A percentile compares a stretch with the other conserved stretches of the same genome.
phyloP scores from a whole-genome alignment of 2,888 invertebrate species.

The Drosophila seclusa region DNA sequence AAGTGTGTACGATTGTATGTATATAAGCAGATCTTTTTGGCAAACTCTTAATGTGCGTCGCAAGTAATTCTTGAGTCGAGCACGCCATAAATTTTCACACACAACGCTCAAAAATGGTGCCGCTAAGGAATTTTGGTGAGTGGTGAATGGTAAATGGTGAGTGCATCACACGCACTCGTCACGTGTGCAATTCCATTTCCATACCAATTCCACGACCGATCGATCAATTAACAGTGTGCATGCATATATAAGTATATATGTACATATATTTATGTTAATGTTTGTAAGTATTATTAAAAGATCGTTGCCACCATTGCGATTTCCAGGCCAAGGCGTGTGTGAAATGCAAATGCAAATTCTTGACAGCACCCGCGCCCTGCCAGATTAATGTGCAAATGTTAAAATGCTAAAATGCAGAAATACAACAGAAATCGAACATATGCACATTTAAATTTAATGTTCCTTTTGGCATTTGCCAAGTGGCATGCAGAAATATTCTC shows the following conservation, averaged over 20 bases:
- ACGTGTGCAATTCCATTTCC: constrained; percentile 64
- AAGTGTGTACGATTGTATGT: background rate
- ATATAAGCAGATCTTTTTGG: constrained; percentile 40
- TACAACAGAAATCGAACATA: constrained; percentile 29
- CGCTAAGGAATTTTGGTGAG: constrained; percentile 56
- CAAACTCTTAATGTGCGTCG: constrained; percentile 59
- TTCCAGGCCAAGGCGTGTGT: constrained; percentile 78
- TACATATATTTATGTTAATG: constrained; percentile 22
- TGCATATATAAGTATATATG: constrained; percentile 6
- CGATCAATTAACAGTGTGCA: constrained; percentile 54
- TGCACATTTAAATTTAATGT: constrained; percentile 41
- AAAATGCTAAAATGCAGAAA: constrained; percentile 25
- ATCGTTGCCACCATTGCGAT: constrained; percentile 67
- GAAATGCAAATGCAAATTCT: constrained; percentile 67
- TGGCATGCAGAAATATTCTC: constrained; percentile 35
- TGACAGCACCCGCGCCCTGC: constrained; percentile 66
- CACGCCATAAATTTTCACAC: constrained; percentile 70
- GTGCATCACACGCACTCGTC: constrained; percentile 64
- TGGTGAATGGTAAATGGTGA: constrained; percentile 45
- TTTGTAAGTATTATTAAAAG: constrained; percentile 50
- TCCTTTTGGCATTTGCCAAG: constrained; percentile 39
- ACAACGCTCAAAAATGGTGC: constrained; percentile 47
- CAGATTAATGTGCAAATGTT: constrained; percentile 59
- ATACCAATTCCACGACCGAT: constrained; percentile 63
- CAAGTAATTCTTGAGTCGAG: constrained; percentile 43